Conservation (phyloP, 2,113 vertebrate species). For the Leucosticte australis region DNA sequence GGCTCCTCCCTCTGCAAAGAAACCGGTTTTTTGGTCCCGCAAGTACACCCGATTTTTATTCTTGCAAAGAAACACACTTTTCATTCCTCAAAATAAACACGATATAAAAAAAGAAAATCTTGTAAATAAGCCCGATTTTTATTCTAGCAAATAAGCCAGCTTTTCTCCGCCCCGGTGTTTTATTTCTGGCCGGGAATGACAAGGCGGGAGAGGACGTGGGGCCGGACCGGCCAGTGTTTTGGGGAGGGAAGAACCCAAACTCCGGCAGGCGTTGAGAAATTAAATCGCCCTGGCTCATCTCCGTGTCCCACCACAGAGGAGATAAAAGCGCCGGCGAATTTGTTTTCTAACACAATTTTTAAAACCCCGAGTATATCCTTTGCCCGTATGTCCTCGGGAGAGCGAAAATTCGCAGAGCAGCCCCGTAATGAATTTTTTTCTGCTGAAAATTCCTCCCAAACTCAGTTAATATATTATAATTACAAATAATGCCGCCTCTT, state of each 20-base stretch:
- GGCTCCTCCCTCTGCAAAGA: not conserved
- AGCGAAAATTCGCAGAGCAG: not conserved
- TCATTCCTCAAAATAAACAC: not conserved
- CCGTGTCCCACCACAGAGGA: not conserved
- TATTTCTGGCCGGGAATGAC: slow-evolving; percentile 7
- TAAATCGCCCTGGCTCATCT: not conserved
- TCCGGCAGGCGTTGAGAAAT: not conserved
- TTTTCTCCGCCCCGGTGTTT: slow-evolving; percentile 36
- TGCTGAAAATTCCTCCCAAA: slow-evolving; percentile 13
- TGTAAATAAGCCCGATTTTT: not conserved
- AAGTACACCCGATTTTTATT: not conserved
- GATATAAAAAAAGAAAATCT: too few species aligned
- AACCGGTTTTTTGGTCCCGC: not conserved
- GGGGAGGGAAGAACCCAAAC: not conserved
- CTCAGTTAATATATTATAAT: not conserved
- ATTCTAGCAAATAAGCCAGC: not conserved
- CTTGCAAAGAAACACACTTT: not conserved
- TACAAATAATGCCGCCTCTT: not conserved
- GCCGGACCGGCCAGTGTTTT: not conserved
- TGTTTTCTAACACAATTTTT: slow-evolving; percentile 19
- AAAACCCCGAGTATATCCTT: not conserved
- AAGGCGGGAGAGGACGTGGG: not conserved
- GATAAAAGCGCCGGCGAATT: not conserved
- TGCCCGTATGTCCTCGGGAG: not conserved
- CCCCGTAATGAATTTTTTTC: not conserved